A percentile compares a stretch with the other conserved stretches of the same genome.
Evolutionary conservation across 2,888 invertebrate genomes (phyloP).

Genomic region (Oeneis ivallda): DNA sequence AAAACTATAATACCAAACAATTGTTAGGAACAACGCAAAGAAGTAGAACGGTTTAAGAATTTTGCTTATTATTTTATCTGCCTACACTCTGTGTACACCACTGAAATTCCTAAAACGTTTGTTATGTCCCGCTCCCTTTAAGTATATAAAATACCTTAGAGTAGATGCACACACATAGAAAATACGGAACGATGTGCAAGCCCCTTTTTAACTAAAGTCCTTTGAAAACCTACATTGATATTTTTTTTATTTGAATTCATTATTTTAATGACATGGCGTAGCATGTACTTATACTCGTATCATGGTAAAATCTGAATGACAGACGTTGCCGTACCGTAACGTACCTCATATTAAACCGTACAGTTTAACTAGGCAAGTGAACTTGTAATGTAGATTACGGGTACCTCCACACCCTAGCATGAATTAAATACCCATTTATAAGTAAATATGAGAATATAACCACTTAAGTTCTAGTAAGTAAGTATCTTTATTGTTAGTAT

Average conservation of each 20-base stretch:
- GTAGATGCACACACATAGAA: constrained; percentile 67
- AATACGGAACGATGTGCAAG: constrained; percentile 63
- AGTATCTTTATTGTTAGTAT: no score
- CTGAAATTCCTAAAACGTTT: constrained; percentile 38
- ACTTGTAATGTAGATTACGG: not conserved
- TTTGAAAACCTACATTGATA: constrained; percentile 45
- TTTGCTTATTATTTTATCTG: constrained; percentile 1
- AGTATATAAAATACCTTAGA: constrained; percentile 51
- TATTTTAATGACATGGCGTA: constrained; percentile 28
- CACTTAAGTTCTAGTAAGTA: no score
- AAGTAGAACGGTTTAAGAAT: not conserved
- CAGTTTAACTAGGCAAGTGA: not conserved
- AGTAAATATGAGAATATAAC: no score
- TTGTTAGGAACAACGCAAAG: not conserved
- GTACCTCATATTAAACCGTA: not conserved
- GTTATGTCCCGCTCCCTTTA: constrained; percentile 52
- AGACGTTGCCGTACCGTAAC: no score
- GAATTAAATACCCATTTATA: not conserved
- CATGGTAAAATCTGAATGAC: not conserved
- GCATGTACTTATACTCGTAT: not conserved
- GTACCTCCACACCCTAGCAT: not conserved
- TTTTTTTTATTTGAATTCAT: constrained; percentile 26
- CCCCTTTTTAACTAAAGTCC: constrained; percentile 53
- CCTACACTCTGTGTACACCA: not conserved
- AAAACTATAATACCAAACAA: not conserved